These are phyloP conservation scores for Adelphocoris suturalis DNA, from an alignment of 2,888 invertebrate species.

Conservation along the genomic window DNA sequence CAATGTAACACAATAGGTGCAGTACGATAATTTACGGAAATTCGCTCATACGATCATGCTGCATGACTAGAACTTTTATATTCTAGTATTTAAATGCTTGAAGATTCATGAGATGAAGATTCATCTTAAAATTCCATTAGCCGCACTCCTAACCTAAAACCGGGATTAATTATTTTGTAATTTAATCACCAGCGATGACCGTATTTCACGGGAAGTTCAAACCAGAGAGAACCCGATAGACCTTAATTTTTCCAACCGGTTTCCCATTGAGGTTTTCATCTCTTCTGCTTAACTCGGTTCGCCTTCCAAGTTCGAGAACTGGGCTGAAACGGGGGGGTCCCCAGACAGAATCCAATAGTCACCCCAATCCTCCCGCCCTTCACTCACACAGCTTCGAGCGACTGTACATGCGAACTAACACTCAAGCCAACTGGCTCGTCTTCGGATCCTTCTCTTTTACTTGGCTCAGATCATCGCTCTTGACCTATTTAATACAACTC, in stretches of 20 bases:
- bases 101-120: too few species aligned
- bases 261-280: neutral
- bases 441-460: neutral
- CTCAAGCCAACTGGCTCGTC: neutral
- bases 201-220: too few species aligned
- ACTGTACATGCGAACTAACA: too few species aligned
- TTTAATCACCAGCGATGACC: too few species aligned
- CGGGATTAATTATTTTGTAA: too few species aligned
- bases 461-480: slow-evolving; percentile 15
- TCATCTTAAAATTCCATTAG: too few species aligned
- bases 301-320: neutral
- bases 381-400: neutral
- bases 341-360: neutral
- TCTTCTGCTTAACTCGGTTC: neutral
- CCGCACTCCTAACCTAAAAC: too few species aligned
- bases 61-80: too few species aligned
- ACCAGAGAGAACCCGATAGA: neutral
- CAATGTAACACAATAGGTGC: too few species aligned
- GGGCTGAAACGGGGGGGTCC: neutral
- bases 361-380: neutral
- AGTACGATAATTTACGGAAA: too few species aligned
- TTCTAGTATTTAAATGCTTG: too few species aligned
- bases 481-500: neutral
- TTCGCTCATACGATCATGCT: too few species aligned
- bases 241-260: neutral